Conservation (phyloP, 2,888 invertebrate species). For the Desoria tigrina region DNA sequence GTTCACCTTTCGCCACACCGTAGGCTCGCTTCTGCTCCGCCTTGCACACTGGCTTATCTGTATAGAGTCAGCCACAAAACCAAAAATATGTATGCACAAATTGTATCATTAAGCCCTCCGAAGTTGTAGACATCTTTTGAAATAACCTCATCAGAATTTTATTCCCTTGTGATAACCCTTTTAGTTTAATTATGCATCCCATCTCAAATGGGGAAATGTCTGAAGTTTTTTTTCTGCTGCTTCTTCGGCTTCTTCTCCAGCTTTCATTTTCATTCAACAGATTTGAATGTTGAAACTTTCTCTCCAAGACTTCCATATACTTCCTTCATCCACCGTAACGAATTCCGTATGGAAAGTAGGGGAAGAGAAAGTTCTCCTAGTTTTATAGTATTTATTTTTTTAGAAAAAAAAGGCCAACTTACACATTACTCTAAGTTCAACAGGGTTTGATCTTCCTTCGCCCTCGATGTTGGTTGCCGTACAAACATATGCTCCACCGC, state of each 20-base stretch:
- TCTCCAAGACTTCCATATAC: background rate
- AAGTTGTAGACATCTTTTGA: slow-evolving; percentile 11
- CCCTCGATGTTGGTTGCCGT: slow-evolving; percentile 85
- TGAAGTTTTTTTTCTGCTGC: background rate
- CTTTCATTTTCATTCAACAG: slow-evolving; percentile 19
- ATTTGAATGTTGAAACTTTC: slow-evolving; percentile 14
- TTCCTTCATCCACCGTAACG: background rate
- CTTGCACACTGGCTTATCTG: slow-evolving; percentile 83
- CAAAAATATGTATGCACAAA: background rate
- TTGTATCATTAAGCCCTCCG: background rate
- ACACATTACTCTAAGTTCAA: slow-evolving; percentile 87
- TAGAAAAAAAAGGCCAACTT: slow-evolving; percentile 61
- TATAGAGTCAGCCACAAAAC: slow-evolving; percentile 44
- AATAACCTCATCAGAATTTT: slow-evolving; percentile 12
- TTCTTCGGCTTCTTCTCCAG: background rate
- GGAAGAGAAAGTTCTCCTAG: slow-evolving; percentile 9
- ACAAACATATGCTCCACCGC: slow-evolving; percentile 85
- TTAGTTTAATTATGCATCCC: slow-evolving; percentile 23
- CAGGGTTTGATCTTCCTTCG: slow-evolving; percentile 78
- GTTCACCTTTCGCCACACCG: slow-evolving; percentile 79
- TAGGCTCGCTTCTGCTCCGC: slow-evolving; percentile 74
- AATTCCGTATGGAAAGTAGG: slow-evolving; percentile 3
- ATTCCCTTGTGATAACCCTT: slow-evolving; percentile 21
- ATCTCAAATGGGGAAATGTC: slow-evolving; percentile 11
- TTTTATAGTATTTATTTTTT: slow-evolving; percentile 2